A percentile compares a stretch with the other conserved stretches of the same genome.
These are phyloP conservation scores for Nephrocerus scutellatus DNA, from an alignment of 2,888 invertebrate species.

Conservation along the genomic window DNA sequence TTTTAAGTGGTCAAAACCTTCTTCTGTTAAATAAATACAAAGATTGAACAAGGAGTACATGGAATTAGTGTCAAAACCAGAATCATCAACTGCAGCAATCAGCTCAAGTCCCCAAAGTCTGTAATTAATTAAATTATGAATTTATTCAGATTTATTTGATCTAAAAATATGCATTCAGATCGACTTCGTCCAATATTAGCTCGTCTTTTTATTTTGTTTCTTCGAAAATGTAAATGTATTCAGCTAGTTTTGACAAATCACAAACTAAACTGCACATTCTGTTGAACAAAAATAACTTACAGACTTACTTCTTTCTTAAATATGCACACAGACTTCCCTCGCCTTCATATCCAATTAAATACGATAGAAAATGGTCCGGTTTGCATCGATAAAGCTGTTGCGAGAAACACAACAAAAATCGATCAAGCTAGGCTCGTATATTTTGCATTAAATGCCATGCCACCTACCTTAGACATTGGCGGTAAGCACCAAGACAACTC, in stretches of 20 bases:
- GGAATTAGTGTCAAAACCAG: conserved; percentile 71
- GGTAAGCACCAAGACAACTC: conserved; percentile 46
- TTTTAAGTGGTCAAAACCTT: conserved; percentile 63
- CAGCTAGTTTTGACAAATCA: too few relatives aligned
- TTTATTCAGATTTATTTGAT: too few relatives aligned
- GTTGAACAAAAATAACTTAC: too few relatives aligned
- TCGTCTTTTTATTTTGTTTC: too few relatives aligned
- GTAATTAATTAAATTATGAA: too few relatives aligned
- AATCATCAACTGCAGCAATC: conserved; percentile 63
- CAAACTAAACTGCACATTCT: too few relatives aligned
- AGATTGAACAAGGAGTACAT: conserved; percentile 71
- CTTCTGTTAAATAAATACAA: conserved; percentile 67
- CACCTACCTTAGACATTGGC: conserved; percentile 28
- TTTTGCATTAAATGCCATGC: neutral
- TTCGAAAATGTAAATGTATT: too few relatives aligned
- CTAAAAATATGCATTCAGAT: too few relatives aligned
- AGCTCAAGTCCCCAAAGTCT: conserved; percentile 72
- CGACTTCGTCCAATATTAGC: too few relatives aligned
- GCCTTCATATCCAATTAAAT: conserved; percentile 81
- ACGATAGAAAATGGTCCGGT: conserved; percentile 63
- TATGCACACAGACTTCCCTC: conserved; percentile 74
- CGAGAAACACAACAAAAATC: conserved; percentile 1
- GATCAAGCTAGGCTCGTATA: neutral
- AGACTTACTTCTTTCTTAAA: conserved; percentile 60
- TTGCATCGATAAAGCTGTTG: conserved; percentile 39